phyloP scores from a whole-genome alignment of 2,797 vertebrate genomes.

The Smutsia gigantea region DNA sequence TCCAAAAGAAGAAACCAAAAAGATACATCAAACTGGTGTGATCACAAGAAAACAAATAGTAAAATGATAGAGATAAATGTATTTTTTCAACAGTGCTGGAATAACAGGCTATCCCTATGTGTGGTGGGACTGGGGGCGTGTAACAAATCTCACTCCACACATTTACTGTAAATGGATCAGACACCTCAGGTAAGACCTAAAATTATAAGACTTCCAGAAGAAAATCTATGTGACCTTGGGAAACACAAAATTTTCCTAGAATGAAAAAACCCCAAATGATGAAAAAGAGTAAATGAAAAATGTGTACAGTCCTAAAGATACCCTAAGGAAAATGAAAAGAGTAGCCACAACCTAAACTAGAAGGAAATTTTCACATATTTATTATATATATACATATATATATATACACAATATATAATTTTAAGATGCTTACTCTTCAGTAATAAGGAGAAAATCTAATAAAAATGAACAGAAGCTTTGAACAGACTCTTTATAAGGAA shows the following conservation, averaged over 20 bases:
- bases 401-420: not conserved
- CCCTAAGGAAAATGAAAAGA: not conserved
- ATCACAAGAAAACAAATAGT: not conserved
- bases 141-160: not conserved
- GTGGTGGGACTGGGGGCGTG: accelerated
- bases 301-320: not conserved
- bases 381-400: not conserved
- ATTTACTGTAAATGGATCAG: not conserved
- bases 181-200: not conserved
- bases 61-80: not conserved
- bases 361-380: not conserved
- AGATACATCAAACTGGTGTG: not conserved
- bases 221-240: not conserved
- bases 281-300: not conserved
- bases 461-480: not conserved
- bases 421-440: not conserved
- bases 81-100: not conserved
- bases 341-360: not conserved
- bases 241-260: not conserved
- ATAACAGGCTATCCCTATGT: accelerated
- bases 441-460: not conserved
- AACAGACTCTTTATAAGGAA: not conserved
- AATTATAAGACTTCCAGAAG: not conserved
- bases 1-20: not conserved
- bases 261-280: not conserved